These are phyloP conservation scores for Druon quercuslanigerum DNA, from an alignment of 1,140 invertebrate species.

Conservation along the genomic window DNA sequence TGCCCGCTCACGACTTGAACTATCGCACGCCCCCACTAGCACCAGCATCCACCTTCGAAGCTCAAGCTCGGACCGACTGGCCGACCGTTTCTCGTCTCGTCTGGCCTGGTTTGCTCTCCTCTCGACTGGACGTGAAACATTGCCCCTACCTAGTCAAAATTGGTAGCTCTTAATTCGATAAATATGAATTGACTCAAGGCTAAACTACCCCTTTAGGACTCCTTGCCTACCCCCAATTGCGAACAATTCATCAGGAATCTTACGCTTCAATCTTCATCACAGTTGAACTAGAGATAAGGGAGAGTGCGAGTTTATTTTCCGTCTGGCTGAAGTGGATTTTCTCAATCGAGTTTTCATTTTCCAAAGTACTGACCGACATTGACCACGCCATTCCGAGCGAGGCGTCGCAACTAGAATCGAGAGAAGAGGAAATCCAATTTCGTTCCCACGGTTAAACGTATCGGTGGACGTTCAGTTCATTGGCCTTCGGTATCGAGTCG, in stretches of 20 bases:
- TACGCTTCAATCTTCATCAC: too few relatives aligned
- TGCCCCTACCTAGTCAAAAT: conserved; percentile 44
- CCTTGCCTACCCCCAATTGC: too few relatives aligned
- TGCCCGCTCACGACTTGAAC: conserved; percentile 76
- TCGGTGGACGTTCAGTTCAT: conserved; percentile 55
- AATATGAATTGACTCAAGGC: conserved; percentile 54
- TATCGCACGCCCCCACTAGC: conserved; percentile 76
- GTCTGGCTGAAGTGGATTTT: too few relatives aligned
- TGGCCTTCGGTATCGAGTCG: conserved; percentile 59
- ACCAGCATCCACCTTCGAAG: conserved; percentile 71
- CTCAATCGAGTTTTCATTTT: conserved; percentile 11
- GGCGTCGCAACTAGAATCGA: conserved; percentile 5
- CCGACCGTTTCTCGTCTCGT: conserved; percentile 43
- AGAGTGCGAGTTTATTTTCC: too few relatives aligned
- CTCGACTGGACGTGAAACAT: conserved; percentile 49
- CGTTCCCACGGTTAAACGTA: conserved; percentile 65
- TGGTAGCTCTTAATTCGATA: conserved; percentile 52
- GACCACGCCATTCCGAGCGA: background rate
- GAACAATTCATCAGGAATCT: too few relatives aligned
- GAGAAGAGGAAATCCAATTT: conserved; percentile 24
- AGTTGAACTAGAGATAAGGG: too few relatives aligned
- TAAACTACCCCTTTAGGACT: conserved; percentile 44
- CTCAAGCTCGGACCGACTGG: conserved; percentile 47
- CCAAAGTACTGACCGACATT: background rate
- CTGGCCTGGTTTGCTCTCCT: conserved; percentile 31